These are phyloP conservation scores for Tetragnatha montana DNA, from an alignment of 2,888 invertebrate genomes.

Conservation along the genomic window DNA sequence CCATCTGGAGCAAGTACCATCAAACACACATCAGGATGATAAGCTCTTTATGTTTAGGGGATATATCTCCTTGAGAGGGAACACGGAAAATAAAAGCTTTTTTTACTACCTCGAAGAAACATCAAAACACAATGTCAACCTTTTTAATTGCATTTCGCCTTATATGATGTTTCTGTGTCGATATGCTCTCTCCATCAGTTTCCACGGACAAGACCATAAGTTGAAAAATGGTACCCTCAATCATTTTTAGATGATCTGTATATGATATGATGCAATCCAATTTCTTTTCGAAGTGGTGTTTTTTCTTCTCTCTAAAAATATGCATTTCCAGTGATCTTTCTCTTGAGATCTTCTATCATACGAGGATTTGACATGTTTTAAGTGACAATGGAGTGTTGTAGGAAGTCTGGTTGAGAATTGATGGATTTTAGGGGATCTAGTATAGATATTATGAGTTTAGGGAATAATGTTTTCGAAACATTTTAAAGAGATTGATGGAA, in stretches of 20 bases:
- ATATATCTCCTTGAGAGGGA: background rate
- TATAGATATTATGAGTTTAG: too few relatives aligned
- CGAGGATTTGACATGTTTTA: conserved; percentile 30
- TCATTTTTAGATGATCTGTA: conserved; percentile 55
- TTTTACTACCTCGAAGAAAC: background rate
- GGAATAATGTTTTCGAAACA: too few relatives aligned
- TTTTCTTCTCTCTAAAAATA: too few relatives aligned
- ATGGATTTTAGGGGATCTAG: too few relatives aligned
- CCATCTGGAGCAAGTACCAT: background rate
- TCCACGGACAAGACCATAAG: conserved; percentile 22
- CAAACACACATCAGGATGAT: background rate
- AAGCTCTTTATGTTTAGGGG: background rate
- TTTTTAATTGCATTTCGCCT: conserved; percentile 18
- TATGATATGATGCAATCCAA: conserved; percentile 51
- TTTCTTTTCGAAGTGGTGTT: conserved; percentile 16
- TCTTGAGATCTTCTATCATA: conserved; percentile 10
- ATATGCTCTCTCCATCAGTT: conserved; percentile 21
- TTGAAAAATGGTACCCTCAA: conserved; percentile 41
- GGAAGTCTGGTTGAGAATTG: too few relatives aligned
- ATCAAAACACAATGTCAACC: background rate
- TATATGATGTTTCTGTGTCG: background rate
- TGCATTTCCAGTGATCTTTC: too few relatives aligned
- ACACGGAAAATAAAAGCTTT: background rate
- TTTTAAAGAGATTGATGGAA: too few relatives aligned
- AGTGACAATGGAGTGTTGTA: conserved; percentile 5